A percentile compares a stretch with the other conserved stretches of the same genome.
Conservation (phyloP, 2,888 invertebrate genomes). For the Stenodera caucasica region DNA sequence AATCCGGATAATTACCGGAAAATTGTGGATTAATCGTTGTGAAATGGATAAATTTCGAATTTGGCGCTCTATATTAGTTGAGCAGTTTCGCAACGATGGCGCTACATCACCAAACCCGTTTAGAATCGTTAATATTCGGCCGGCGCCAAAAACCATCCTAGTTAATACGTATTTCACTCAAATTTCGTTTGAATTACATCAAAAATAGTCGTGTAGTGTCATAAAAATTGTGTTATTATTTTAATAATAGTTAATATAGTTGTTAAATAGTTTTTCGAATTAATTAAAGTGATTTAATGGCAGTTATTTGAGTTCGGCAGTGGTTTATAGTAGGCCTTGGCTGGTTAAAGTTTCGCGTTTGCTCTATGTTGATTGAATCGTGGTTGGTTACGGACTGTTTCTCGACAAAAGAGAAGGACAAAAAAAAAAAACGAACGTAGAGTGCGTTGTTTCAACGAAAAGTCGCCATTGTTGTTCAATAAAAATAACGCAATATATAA, state of each 20-base stretch:
- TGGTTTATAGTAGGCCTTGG: slow-evolving; percentile 41
- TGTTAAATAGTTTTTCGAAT: neutral
- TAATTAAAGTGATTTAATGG: slow-evolving; percentile 9
- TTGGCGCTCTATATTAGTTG: slow-evolving; percentile 10
- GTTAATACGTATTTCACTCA: neutral
- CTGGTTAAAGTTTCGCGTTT: slow-evolving; percentile 45
- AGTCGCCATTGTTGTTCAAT: slow-evolving; percentile 56
- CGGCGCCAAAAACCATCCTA: slow-evolving; percentile 21
- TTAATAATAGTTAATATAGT: neutral
- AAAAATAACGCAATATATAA: slow-evolving; percentile 37
- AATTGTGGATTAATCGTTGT: neutral
- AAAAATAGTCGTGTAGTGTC: neutral
- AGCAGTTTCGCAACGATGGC: slow-evolving; percentile 4
- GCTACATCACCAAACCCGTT: too few relatives aligned
- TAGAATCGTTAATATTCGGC: slow-evolving; percentile 1
- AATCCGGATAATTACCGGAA: neutral
- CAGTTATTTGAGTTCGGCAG: slow-evolving; percentile 34
- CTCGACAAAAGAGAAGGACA: slow-evolving; percentile 33
- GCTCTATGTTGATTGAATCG: slow-evolving; percentile 46
- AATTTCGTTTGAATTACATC: neutral
- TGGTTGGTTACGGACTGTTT: slow-evolving; percentile 42
- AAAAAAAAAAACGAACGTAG: slow-evolving; percentile 20
- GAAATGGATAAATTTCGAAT: slow-evolving; percentile 16
- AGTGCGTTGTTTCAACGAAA: slow-evolving; percentile 53
- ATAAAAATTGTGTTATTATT: neutral